Evolutionary conservation across 2,888 invertebrate genomes (phyloP).

Genomic region (Azorinus chamasolen): DNA sequence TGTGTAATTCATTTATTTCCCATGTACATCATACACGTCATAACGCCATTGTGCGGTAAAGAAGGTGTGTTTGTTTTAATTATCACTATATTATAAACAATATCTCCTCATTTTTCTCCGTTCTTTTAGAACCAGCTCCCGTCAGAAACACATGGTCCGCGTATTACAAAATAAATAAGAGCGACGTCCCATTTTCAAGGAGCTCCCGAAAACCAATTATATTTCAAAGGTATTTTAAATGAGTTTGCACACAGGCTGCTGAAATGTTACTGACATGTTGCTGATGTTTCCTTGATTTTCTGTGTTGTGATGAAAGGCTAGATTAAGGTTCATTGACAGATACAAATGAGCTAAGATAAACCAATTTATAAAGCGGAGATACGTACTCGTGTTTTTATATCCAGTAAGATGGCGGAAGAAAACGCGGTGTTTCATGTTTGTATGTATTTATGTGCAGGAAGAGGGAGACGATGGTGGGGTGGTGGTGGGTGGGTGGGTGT

Average conservation of each 20-base stretch:
- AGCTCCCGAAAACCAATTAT: slow-evolving; percentile 61
- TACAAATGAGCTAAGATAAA: slow-evolving; percentile 68
- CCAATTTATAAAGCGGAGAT: slow-evolving; percentile 50
- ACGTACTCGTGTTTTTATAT: too few relatives aligned
- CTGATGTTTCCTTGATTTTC: slow-evolving; percentile 39
- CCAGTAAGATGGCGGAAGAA: not conserved
- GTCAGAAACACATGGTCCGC: too few relatives aligned
- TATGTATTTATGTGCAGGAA: too few relatives aligned
- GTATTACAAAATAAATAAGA: slow-evolving; percentile 28
- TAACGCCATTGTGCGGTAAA: too few relatives aligned
- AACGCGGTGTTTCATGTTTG: not conserved
- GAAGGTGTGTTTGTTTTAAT: not conserved
- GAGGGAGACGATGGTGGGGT: too few relatives aligned
- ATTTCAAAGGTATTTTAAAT: slow-evolving; percentile 70
- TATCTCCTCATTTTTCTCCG: slow-evolving; percentile 1
- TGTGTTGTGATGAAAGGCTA: slow-evolving; percentile 55
- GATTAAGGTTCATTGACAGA: slow-evolving; percentile 63
- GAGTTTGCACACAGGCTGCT: slow-evolving; percentile 63
- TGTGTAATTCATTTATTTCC: too few relatives aligned
- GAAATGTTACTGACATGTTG: slow-evolving; percentile 59
- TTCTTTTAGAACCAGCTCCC: too few relatives aligned
- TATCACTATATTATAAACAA: not conserved
- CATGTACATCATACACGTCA: too few relatives aligned
- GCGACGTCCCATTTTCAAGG: not conserved
- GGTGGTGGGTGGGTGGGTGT: too few relatives aligned